Base-by-base conservation (phyloP, 2,113 vertebrate species). In the Eonycteris spelaea region DNA sequence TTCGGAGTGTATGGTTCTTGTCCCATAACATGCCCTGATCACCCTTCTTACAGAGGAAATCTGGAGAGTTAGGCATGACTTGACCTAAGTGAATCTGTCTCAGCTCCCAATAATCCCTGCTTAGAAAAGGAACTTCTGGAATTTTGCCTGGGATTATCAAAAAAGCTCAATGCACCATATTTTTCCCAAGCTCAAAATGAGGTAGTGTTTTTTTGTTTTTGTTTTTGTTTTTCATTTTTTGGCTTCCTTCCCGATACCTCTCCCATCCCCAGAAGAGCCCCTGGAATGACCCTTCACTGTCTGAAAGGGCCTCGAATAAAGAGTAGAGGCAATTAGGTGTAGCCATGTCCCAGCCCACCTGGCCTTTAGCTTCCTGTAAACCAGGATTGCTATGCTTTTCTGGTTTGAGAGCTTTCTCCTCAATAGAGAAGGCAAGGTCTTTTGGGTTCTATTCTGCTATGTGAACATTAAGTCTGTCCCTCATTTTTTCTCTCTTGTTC, bases 91-190 rank as follows among this genome's bases (percentile, higher is more conserved):
- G 83, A 96, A 97, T 77, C 89, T 70, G 55, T 96, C 67, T 86
- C 94, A 86, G 86, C 78, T 96, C 78, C 90, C 86, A 83, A 63
- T 97, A 97, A 98, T 96, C 95, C 91, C 93, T 95, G 43, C 94
- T 98, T 97, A 97, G 89, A 67, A 94, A 96, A 97, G 90, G 93
- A 97, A 97, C 92, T 97, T 96, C 88, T 96, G 97, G 95, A 97
- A 96, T 96, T 95, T 97, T 97, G 94, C 93, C 94, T 96, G 30
- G 86, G 93, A 88, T 91, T 96, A 91, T 88, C 95, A 96, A 74
- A 96, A 74, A 96, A 97, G 40, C 86, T 89, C 82, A 85, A 68
- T 93, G 93, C 38, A 83, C 93, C 57, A 78, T 97, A 84, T 86
- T 97, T 95, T 97, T 70, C 96, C 93, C 91, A 94, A 95, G 91